A percentile compares a stretch with the other conserved stretches of the same genome.
phyloP scores from a whole-genome alignment of 2,888 invertebrate species.

The Teleiodes luculella region DNA sequence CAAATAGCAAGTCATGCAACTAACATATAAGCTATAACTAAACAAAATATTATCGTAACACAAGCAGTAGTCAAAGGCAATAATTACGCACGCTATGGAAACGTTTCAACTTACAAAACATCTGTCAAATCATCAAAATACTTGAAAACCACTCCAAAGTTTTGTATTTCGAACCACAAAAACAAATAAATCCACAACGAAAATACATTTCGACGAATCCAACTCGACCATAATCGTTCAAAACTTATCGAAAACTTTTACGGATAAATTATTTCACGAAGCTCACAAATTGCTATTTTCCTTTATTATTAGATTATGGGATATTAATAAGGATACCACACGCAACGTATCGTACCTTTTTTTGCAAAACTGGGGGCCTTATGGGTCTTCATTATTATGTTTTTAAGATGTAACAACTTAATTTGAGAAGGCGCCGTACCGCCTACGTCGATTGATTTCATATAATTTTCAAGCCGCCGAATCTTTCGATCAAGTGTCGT shows the following conservation, averaged over 20 bases:
- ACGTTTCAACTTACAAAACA: background rate
- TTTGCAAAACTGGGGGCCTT: conserved; percentile 63
- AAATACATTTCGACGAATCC: conserved; percentile 35
- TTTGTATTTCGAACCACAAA: conserved; percentile 14
- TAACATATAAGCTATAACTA: background rate
- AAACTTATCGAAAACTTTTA: conserved; percentile 30
- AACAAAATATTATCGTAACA: background rate
- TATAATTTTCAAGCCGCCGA: conserved; percentile 66
- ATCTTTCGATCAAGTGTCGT: conserved; percentile 48
- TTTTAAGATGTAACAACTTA: conserved; percentile 71
- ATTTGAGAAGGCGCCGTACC: conserved; percentile 71
- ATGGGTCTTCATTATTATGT: conserved; percentile 62
- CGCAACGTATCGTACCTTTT: conserved; percentile 57
- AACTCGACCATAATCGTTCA: conserved; percentile 25
- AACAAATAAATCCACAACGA: conserved; percentile 20
- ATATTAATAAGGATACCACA: conserved; percentile 59
- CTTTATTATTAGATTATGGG: conserved; percentile 52
- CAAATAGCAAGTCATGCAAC: conserved; percentile 6
- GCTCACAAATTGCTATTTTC: conserved; percentile 52
- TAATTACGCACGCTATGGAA: background rate
- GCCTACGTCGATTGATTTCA: conserved; percentile 70
- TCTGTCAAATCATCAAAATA: conserved; percentile 3
- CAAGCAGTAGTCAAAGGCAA: background rate
- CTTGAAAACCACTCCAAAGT: conserved; percentile 8
- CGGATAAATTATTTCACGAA: conserved; percentile 47